Evolutionary conservation across 2,888 invertebrate species (phyloP), one percentile per base, ranked within the genome.

Genomic region (Ypsolopha sequella): DNA sequence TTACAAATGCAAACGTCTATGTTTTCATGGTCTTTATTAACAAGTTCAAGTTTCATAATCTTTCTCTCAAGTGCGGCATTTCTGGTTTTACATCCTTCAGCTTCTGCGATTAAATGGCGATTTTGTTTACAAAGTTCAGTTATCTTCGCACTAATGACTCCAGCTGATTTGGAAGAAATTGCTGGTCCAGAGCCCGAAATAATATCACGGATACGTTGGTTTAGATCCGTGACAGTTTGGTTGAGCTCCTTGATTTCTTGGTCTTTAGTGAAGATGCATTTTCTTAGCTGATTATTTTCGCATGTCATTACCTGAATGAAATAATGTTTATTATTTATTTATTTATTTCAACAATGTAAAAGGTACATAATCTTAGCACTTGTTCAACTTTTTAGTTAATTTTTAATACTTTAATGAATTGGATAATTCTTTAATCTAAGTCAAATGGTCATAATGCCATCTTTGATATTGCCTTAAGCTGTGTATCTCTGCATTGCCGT

Each of bases 61-160:
- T 84, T 84, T 51, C 80, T 66, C 67, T 90, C 88, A 6, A 90
- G 62, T 51, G 79, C 79, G 7, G 88, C 80, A 56, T 87, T 90
- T 68, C 88, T 90, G 0, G 89, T 88, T 69, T 89, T 91, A 46
- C 86, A 81, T 2, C 84, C 68, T 69, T 90, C 90, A 10, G 90
- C 62, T 74, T 92, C 91, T 0, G 90, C 85, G 3, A 88, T 88
- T 53, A 90, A 85, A 59, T 92, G 91, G 36, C 91, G 76, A 49
- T 91, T 88, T 64, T 90, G 90, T 66, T 91, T 91, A 60, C 90
- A 91, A 6, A 92, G 73, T 52, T 92, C 91, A 0, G 91, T 88
- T 53, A 92, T 89, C 76, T 91, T 91, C n/a, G 88, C 80, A 43
- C 89, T 88, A 1, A 89, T 89, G 7, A 89, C 64, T 35, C 89